Base-by-base conservation (phyloP, 1,140 invertebrate species). In the Lepidurus apus region DNA sequence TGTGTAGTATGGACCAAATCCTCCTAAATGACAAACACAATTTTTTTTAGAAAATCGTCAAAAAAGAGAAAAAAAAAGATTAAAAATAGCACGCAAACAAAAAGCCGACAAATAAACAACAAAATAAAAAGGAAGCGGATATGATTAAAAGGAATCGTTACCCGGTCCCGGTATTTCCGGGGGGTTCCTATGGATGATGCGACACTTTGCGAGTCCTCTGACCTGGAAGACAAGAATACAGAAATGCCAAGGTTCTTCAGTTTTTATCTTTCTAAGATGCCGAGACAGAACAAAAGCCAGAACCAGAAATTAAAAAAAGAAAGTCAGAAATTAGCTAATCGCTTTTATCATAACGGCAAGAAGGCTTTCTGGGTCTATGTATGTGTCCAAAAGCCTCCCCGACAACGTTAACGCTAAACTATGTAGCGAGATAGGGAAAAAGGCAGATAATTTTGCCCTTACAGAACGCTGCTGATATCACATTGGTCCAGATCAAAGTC, bases 401-500 rank as follows among this genome's bases (percentile, higher is more conserved):
- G 4, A 4, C 34, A 34, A 34, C 3, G 34, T 34, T 34, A 34
- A 34, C 34, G 34, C 34, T 34, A 65, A 65, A 65, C 0, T 17
- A 21, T 13, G 53, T 21, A 13, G 53, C 5, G 53, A n/a, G n/a
- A 65, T 65, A 65, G 13, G 21, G 6, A 7, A 65, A 13, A 9
- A 34, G 26, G 26, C 13, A 44, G 11, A 11, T 43, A 77, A 10
- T 42, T 17, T 34, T 34, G 34, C 34, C 34, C 43, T 79, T 79
- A 79, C 78, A 74, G 24, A 10, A 80, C 13, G 76, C 79, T 80
- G 53, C 44, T 43, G 73, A 77, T 77, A 74, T 80, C 79, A 75
- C 79, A 80, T n/a, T 74, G 75, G 75, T 80, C 76, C 42, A 80
- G 74, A 73, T 80, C 79, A 74, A 77, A 80, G 43, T 80, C 47